A percentile compares a stretch with the other conserved stretches of the same genome.
These are phyloP conservation scores for Mustela lutreola DNA, from an alignment of 2,113 vertebrate genomes.

Conservation along the genomic window DNA sequence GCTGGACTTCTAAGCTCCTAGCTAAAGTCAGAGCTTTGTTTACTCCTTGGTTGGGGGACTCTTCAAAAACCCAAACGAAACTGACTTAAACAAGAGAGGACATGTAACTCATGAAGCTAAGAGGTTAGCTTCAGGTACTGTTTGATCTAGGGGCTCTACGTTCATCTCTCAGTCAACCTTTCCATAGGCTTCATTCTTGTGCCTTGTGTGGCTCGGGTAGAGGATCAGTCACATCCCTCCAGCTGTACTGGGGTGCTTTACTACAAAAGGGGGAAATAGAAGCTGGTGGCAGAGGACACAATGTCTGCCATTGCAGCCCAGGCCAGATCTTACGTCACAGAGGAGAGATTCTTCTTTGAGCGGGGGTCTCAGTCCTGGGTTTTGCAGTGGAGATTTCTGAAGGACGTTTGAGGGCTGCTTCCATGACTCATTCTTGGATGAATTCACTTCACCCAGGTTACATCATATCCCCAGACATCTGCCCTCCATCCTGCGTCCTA, in stretches of 20 bases:
- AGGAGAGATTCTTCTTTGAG: background rate
- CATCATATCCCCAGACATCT: constrained; percentile 47
- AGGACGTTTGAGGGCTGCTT: constrained; percentile 21
- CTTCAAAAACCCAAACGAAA: background rate
- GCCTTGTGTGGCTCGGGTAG: background rate
- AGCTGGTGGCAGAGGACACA: background rate
- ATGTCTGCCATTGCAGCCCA: background rate
- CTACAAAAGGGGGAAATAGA: background rate
- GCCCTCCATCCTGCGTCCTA: background rate
- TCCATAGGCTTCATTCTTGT: background rate
- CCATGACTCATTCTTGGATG: constrained; percentile 53
- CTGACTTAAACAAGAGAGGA: background rate
- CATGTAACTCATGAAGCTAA: background rate
- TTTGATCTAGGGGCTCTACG: background rate
- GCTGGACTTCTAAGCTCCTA: background rate
- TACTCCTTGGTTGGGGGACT: background rate
- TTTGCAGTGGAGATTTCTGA: background rate
- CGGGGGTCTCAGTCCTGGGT: background rate
- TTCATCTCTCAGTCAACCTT: background rate
- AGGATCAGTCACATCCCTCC: background rate
- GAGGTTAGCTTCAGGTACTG: accelerated
- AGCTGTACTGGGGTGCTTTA: background rate
- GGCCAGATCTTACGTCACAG: background rate
- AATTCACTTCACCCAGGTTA: constrained; percentile 47
- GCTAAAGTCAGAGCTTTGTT: background rate